A percentile compares a stretch with the other conserved stretches of the same genome.
Evolutionary conservation across 2,888 invertebrate species (phyloP).

Genomic region (Dolomedes plantarius): DNA sequence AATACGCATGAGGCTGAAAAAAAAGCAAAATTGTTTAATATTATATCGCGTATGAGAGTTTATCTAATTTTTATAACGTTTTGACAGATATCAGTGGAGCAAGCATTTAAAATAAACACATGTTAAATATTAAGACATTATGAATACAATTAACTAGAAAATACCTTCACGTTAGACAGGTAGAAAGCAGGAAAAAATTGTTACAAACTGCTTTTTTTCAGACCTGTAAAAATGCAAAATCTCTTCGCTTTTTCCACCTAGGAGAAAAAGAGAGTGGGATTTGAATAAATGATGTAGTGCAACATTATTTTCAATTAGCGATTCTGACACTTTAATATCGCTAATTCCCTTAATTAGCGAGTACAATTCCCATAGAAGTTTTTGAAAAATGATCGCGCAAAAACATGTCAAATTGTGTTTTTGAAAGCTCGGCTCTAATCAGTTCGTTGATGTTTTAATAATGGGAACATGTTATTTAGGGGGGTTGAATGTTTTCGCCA

Average conservation of each 20-base stretch:
- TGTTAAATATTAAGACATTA: slow-evolving; percentile 26
- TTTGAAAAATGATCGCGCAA: slow-evolving; percentile 26
- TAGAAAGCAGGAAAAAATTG: slow-evolving; percentile 3
- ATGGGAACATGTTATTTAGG: slow-evolving; percentile 50
- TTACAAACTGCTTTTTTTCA: slow-evolving; percentile 15
- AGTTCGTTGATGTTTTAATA: slow-evolving; percentile 65
- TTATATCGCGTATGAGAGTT: not conserved
- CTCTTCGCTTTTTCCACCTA: slow-evolving; percentile 7
- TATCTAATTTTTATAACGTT: slow-evolving; percentile 7
- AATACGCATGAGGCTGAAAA: not conserved
- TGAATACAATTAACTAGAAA: not conserved
- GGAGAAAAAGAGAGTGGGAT: slow-evolving; percentile 21
- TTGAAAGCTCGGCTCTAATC: slow-evolving; percentile 34
- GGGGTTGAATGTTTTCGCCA: slow-evolving; percentile 46
- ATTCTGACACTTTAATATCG: slow-evolving; percentile 68
- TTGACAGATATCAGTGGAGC: slow-evolving; percentile 11
- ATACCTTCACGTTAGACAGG: not conserved
- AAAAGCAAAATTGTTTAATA: too few relatives aligned
- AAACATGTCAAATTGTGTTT: slow-evolving; percentile 64
- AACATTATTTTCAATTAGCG: slow-evolving; percentile 71
- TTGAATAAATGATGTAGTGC: slow-evolving; percentile 70
- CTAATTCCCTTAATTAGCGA: slow-evolving; percentile 69
- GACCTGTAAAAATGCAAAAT: slow-evolving; percentile 17
- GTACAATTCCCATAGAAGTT: slow-evolving; percentile 60
- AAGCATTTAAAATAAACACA: slow-evolving; percentile 30